A percentile compares a stretch with the other conserved stretches of the same genome.
Evolutionary conservation across 2,113 vertebrate species (phyloP).

Genomic region (Bos indicus): DNA sequence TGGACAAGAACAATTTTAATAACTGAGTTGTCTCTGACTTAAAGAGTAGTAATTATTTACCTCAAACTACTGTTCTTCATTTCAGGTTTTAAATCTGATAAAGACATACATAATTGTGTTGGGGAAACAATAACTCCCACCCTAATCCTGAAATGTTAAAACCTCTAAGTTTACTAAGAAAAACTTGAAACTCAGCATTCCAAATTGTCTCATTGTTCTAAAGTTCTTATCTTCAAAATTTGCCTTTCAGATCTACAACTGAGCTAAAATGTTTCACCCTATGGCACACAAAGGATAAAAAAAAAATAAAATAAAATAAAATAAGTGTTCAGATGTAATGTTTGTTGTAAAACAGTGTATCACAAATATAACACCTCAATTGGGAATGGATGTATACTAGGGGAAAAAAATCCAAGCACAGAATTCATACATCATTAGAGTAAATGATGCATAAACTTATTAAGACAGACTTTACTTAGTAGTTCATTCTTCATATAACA

Average conservation of each 20-base stretch:
- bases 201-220: constrained; percentile 37
- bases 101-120: neutral
- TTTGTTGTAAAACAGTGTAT: constrained; percentile 65
- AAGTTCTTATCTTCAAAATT: constrained; percentile 60
- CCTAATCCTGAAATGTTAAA: neutral
- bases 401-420: neutral
- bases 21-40: neutral
- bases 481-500: constrained; percentile 68
- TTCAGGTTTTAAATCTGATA: neutral
- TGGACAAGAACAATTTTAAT: neutral
- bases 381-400: constrained; percentile 45
- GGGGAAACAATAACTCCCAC: neutral
- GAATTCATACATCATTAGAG: constrained; percentile 50
- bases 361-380: constrained; percentile 69
- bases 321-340: constrained; percentile 41
- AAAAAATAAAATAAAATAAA: constrained; percentile 16
- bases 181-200: constrained; percentile 9
- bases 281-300: constrained; percentile 26
- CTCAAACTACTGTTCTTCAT: neutral
- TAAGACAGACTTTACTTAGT: constrained; percentile 68
- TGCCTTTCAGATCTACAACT: constrained; percentile 44
- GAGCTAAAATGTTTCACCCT: constrained; percentile 29
- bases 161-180: neutral
- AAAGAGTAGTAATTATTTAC: neutral
- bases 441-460: constrained; percentile 72